These are phyloP conservation scores for Scylla paramamosain DNA, from an alignment of 1,140 invertebrate genomes.

Conservation along the genomic window DNA sequence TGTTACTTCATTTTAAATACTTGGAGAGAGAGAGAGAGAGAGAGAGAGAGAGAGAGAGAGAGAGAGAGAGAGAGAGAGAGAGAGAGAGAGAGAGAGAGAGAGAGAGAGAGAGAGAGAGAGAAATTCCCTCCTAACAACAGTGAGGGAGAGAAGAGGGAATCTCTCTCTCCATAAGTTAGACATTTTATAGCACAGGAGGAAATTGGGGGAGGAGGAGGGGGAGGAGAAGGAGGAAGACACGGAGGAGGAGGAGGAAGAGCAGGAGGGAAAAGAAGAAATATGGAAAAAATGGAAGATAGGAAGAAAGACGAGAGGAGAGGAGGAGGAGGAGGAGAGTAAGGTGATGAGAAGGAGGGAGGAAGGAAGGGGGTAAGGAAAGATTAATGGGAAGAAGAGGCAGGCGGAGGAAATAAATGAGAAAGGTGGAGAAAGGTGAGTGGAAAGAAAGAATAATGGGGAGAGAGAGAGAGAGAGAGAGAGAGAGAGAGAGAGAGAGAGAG, in stretches of 20 bases:
- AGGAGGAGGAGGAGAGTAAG: not conserved
- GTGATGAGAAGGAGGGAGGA: not conserved
- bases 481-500: not conserved
- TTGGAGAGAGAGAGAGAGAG: no score
- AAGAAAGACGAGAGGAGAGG: not conserved
- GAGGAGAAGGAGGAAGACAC: not conserved
- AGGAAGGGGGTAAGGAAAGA: not conserved
- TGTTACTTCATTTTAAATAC: no score
- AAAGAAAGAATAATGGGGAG: not conserved
- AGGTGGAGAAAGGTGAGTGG: not conserved
- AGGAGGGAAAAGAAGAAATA: not conserved
- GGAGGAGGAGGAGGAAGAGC: not conserved
- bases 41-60: no score
- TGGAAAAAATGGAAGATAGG: not conserved
- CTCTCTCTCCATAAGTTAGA: not conserved
- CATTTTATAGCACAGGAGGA: constrained; percentile 22
- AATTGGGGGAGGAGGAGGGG: not conserved
- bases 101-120: not conserved
- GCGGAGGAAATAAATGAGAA: not conserved
- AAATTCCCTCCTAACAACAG: not conserved
- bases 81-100: constrained; percentile 13
- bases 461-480: constrained; percentile 18
- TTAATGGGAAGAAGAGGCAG: not conserved
- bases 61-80: not conserved
- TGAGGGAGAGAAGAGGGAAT: not conserved